Evolutionary conservation across 2,888 invertebrate species (phyloP).

Genomic region (Cataglyphis altisquamis): DNA sequence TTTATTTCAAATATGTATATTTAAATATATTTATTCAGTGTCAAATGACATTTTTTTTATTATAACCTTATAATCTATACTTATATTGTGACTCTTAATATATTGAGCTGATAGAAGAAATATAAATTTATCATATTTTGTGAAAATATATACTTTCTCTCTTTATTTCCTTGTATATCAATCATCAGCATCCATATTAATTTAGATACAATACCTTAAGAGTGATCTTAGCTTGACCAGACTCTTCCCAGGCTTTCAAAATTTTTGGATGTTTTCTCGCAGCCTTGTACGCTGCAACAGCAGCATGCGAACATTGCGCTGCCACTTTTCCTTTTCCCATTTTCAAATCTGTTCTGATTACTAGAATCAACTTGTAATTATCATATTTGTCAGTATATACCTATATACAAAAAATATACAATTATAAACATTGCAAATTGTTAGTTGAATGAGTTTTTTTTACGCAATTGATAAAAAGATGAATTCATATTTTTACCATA

Average conservation of each 20-base stretch:
- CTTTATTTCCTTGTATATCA: not conserved
- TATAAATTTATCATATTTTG: not conserved
- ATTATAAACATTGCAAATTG: not conserved
- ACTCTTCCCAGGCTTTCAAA: constrained; percentile 89
- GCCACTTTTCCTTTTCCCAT: constrained; percentile 99
- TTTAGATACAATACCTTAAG: constrained; percentile 88
- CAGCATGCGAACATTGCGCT: constrained; percentile 98
- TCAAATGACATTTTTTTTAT: constrained; percentile 8
- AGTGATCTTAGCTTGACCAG: constrained; percentile 96
- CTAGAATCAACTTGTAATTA: constrained; percentile 94
- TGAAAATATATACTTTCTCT: not conserved
- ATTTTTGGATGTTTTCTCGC: constrained; percentile 89
- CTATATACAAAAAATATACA: constrained; percentile 35
- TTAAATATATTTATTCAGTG: constrained; percentile 25
- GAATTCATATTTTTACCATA: constrained; percentile 54
- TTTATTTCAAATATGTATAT: constrained; percentile 36
- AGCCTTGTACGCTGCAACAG: constrained; percentile 94
- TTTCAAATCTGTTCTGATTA: constrained; percentile 95
- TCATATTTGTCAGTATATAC: constrained; percentile 56
- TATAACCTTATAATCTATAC: not conserved
- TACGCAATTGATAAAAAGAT: not conserved
- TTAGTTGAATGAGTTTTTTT: not conserved
- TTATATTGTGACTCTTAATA: not conserved
- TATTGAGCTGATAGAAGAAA: not conserved
- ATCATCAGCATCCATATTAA: not conserved